Evolutionary conservation across 2,888 invertebrate genomes (phyloP).

Genomic region (Tolmerus cingulatus): DNA sequence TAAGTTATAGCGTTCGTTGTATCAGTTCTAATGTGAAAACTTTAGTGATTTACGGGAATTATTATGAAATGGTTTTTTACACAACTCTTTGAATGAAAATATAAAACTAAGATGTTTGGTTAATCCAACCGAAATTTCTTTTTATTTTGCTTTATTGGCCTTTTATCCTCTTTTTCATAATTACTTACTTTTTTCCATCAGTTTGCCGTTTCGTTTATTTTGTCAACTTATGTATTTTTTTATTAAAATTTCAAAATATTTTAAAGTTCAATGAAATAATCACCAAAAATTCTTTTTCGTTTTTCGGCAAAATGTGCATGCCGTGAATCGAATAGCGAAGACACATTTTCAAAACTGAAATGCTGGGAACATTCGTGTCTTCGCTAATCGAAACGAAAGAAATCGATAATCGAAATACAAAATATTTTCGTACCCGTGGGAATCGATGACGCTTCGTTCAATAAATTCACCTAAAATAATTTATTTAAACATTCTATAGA

Average conservation of each 20-base stretch:
- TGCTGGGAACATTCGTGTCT: no score
- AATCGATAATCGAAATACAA: no score
- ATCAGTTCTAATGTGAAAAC: conserved; percentile 35
- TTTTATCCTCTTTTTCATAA: neutral
- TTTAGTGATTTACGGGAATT: conserved; percentile 36
- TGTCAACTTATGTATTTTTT: neutral
- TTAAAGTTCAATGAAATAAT: no score
- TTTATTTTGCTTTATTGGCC: conserved; percentile 27
- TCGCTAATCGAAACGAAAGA: no score
- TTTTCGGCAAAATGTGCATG: neutral
- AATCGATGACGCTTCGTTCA: no score
- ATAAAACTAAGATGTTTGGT: conserved; percentile 40
- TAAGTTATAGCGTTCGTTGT: conserved; percentile 38
- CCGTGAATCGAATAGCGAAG: neutral
- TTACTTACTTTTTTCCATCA: neutral
- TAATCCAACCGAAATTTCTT: conserved; percentile 20
- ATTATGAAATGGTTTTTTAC: conserved; percentile 39
- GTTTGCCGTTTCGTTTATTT: neutral
- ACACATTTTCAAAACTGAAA: no score
- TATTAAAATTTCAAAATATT: no score
- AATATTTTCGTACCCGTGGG: no score
- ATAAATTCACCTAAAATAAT: no score
- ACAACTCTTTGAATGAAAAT: conserved; percentile 34
- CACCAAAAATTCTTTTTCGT: neutral
- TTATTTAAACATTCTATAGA: no score